phyloP scores from a whole-genome alignment of 2,113 vertebrate genomes.

The Corythornis cristatus region DNA sequence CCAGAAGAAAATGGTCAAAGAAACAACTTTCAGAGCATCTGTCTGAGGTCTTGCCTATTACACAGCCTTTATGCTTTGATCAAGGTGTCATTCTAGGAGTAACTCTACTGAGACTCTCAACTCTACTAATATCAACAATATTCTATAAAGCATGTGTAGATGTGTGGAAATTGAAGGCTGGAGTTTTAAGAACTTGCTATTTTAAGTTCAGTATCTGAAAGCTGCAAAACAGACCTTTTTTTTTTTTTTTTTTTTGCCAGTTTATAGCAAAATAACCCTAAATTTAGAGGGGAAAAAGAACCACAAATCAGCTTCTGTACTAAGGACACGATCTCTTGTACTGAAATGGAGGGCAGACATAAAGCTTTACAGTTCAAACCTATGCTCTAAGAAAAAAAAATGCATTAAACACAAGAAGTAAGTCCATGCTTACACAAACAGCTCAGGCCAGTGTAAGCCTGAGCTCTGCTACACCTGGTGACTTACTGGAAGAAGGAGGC shows the following conservation, averaged over 20 bases:
- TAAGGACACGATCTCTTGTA: not conserved
- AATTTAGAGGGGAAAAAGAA: not conserved
- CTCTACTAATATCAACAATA: not conserved
- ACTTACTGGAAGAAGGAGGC: not conserved
- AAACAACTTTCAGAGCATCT: not conserved
- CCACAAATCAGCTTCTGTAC: not conserved
- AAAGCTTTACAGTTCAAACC: not conserved
- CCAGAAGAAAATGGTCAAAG: not conserved
- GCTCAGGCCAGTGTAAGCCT: not conserved
- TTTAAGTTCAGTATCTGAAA: not conserved
- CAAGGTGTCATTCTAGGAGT: not conserved
- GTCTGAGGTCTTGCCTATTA: not conserved
- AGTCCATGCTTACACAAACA: not conserved
- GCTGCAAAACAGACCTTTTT: not conserved
- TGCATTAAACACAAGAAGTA: not conserved
- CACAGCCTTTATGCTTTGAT: not conserved
- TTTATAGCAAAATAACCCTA: not conserved
- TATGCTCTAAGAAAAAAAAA: not conserved
- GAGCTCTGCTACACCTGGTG: not conserved
- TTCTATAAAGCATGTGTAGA: not conserved
- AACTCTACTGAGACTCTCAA: fast-evolving
- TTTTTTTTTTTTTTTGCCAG: not conserved
- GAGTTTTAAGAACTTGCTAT: not conserved
- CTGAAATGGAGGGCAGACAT: not conserved
- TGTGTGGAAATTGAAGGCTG: not conserved